Base-by-base conservation (phyloP, 2,797 vertebrate species). In the Lacerta bilineata region DNA sequence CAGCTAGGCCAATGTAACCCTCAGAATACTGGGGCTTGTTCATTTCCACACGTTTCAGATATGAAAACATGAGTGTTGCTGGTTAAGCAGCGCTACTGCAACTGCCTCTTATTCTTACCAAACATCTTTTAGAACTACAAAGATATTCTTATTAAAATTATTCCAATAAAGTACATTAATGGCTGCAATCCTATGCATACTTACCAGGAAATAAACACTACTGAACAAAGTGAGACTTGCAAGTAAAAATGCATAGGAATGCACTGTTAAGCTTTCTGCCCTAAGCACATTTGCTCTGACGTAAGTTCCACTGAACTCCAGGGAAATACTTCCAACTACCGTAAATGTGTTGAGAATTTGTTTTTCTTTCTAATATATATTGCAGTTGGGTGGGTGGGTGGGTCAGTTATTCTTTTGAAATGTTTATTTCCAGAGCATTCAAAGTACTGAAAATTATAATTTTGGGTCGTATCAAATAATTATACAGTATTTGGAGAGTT, bases 101-200 rank as follows among this genome's bases (percentile, higher is more conserved):
- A 89, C 33, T 92, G 91, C 91, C 89, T 88, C 89, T 93, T 92
- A 94, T 91, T 88, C 87, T 93, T 90, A 89, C 74, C 75, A 89
- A 90, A 87, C 87, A 25, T 66, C 8, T 1, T 68, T 80, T 69
- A 72, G 76, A 83, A 83, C 20, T 25, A 84, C 80, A 75, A 88
- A 74, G 64, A 46, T 41, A n/a, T 71, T 39, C 79, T 83, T 92
- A 41, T 59, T 78, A 46, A 74, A 72, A 61, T 72, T 39, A 64
- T 87, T 39, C 27, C 10, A 36, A 18, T 74, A 29, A 41, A 64
- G 36, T 64, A 46, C 36, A 89, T 68, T 80, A 80, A 33, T 75
- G 71, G n/a, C 13, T 74, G 41, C 41, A 75, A 1, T 85, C 55
- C 25, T 74, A 80, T 50, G 8, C n/a, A 80, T 4, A 13, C 33